Evolutionary conservation across 2,797 vertebrate genomes (phyloP).

Genomic region (Trachurus trachurus): DNA sequence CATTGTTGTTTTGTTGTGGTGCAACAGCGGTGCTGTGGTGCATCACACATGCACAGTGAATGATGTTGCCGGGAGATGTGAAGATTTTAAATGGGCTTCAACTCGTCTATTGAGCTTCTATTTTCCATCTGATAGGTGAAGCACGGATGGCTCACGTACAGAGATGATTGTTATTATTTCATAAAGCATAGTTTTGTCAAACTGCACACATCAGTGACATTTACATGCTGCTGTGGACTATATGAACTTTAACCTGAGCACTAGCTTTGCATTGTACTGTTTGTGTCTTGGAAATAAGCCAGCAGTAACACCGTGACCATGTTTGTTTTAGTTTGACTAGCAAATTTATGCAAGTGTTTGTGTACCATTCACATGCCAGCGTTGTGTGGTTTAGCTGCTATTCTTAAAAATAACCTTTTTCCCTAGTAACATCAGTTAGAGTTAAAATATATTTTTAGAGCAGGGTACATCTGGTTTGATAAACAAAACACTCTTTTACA

Average conservation of each 20-base stretch:
- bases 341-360: conserved; percentile 83
- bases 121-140: conserved; percentile 4
- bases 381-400: background rate
- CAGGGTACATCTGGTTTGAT: background rate
- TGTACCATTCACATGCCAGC: conserved; percentile 48
- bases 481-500: background rate
- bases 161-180: too few species aligned
- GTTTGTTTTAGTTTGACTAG: conserved; percentile 79
- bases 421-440: background rate
- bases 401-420: conserved; percentile 5
- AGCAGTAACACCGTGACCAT: conserved; percentile 34
- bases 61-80: conserved; percentile 5
- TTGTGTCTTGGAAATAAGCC: conserved; percentile 39
- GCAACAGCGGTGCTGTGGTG: background rate
- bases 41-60: background rate
- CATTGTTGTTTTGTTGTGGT: conserved; percentile 18
- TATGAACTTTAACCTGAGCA: background rate
- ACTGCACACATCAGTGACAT: background rate
- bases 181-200: background rate
- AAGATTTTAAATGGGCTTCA: conserved; percentile 38
- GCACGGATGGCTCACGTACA: too few species aligned
- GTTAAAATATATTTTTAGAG: background rate
- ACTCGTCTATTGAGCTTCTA: background rate
- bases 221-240: background rate
- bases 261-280: background rate